Percentiles rank a stretch among this genome's conserved stretches.
Evolutionary conservation across 2,113 vertebrate genomes (phyloP).

Genomic region (Silurus glanis): DNA sequence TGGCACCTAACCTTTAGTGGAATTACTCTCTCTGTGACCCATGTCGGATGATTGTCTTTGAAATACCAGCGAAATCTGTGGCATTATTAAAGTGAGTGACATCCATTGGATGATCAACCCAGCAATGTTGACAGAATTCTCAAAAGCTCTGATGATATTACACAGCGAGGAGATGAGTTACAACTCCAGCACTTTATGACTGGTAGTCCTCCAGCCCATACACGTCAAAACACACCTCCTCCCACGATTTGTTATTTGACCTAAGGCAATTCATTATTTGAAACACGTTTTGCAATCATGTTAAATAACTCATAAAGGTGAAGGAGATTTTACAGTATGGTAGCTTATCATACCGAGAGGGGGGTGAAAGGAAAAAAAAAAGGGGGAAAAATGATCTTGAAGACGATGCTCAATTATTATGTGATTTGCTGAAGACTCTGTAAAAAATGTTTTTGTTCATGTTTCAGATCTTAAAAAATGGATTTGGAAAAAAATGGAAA

Average conservation of each 20-base stretch:
- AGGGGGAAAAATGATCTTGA: neutral
- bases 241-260: conserved; percentile 44
- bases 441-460: neutral
- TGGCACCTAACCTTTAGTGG: conserved; percentile 62
- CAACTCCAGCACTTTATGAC: conserved; percentile 68
- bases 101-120: conserved; percentile 52
- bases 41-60: conserved; percentile 64
- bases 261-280: conserved; percentile 48
- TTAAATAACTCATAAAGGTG: conserved; percentile 41
- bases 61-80: conserved; percentile 65
- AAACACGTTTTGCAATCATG: conserved; percentile 44
- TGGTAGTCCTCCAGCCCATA: conserved; percentile 30
- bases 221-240: conserved; percentile 23
- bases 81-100: conserved; percentile 71
- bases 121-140: conserved; percentile 59
- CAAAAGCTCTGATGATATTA: conserved; percentile 63
- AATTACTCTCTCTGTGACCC: conserved; percentile 66
- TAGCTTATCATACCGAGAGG: neutral
- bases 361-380: neutral
- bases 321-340: conserved; percentile 30
- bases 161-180: conserved; percentile 60
- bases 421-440: neutral
- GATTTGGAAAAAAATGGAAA: neutral
- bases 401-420: neutral
- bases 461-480: conserved; percentile 5